Evolutionary conservation across 2,888 invertebrate species (phyloP), one percentile per base, ranked within the genome.

Genomic region (Polia nebulosa): DNA sequence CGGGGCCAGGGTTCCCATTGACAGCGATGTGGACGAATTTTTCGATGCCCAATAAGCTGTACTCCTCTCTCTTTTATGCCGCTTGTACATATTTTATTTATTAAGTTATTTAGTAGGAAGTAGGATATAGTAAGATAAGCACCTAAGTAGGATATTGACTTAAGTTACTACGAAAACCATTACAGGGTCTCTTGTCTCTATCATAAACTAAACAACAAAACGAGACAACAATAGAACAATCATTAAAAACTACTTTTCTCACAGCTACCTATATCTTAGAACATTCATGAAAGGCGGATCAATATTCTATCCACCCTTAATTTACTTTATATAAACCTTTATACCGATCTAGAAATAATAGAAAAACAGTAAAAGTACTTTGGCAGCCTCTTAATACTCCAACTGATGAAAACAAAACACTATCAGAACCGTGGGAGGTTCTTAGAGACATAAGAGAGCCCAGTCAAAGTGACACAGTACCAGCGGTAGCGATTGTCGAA

Each of bases 321-420:
- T 62, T 47, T 52, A 32, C 9, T 70, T 34, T 9, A 25, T 3
- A 9, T 70, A 62, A 55, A 39, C 44, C 29, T 45, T 58, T 13
- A 27, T 32, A 55, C 15, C n/a, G 27, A 62, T 71, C 62, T 44
- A 15, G 44, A 32, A 58, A 71, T 74, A 63, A 74, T 63, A 72
- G 45, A 44, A 53, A 55, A 63, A 58, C 49, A 34, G 3, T 34
- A 29, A 61, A 53, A 20, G 25, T 60, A 72, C 72, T 29, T 36
- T 1, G 34, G 20, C 36, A 36, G 8, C 51, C 13, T 55, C 11
- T 9, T 41, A n/a, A 39, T 4, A 27, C 39, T 22, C 11, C 8
- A 39, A 20, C 11, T 52, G 52, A 74, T 74, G 71, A 25, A 76
- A 74, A 76, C 60, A 32, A 76, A 73, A 73, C 29, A 73, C 27